These are phyloP conservation scores for Gasteruption jaculator DNA, from an alignment of 2,888 invertebrate species.

Conservation along the genomic window DNA sequence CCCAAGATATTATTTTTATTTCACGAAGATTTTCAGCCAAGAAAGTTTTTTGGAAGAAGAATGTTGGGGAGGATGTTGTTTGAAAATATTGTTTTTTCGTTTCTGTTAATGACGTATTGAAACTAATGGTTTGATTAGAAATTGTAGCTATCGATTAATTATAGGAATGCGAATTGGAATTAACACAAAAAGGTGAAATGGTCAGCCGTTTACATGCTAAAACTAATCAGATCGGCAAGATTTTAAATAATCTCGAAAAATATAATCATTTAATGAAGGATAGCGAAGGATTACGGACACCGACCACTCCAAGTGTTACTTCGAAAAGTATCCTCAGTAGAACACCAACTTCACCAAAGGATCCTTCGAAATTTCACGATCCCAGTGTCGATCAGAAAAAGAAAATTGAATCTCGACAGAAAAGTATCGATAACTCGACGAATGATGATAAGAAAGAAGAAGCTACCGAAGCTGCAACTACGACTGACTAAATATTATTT, in stretches of 20 bases:
- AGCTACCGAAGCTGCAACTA: conserved; percentile 10
- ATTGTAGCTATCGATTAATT: too few relatives aligned
- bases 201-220: conserved; percentile 92
- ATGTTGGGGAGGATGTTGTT: too few relatives aligned
- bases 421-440: conserved; percentile 7
- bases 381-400: background rate
- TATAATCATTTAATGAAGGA: conserved; percentile 72
- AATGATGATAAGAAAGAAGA: conserved; percentile 13
- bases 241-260: conserved; percentile 85
- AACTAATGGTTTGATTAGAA: too few relatives aligned
- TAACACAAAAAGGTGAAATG: conserved; percentile 95
- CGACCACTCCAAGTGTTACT: conserved; percentile 47
- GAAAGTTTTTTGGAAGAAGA: too few relatives aligned
- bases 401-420: too few relatives aligned
- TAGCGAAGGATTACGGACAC: conserved; percentile 48
- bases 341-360: conserved; percentile 38
- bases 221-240: conserved; percentile 92
- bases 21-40: too few relatives aligned
- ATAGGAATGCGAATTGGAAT: conserved; percentile 91
- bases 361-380: conserved; percentile 14
- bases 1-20: too few relatives aligned
- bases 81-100: too few relatives aligned
- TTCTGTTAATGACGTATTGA: too few relatives aligned
- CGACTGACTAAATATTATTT: too few relatives aligned
- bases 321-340: conserved; percentile 36